Evolutionary conservation across 2,797 vertebrate genomes (phyloP), one percentile per base, ranked within the genome.

Genomic region (Pachyuromys duprasi): DNA sequence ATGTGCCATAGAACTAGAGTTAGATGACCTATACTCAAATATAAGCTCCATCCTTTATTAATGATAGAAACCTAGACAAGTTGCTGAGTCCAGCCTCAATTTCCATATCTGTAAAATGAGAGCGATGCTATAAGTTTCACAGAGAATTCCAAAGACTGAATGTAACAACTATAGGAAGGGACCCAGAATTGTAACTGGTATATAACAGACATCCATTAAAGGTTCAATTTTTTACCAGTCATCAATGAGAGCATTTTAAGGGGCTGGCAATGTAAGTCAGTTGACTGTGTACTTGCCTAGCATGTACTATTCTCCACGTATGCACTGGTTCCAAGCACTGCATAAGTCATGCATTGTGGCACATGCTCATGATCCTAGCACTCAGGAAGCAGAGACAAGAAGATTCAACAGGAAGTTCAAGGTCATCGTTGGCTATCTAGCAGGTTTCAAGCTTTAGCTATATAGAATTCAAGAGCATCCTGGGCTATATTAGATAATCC

Each of bases 31-130:
- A 45, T 24, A 87, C 67, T 9, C 60, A 92, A 94, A 95, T 95
- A 72, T 63, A 69, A 62, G 8, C 12, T 42, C 17, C 2, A 75
- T 26, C 53, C 55, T 89, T 90, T 84, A 79, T 57, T 89, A 86
- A 53, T 63, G 79, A 86, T 17, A 95, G 84, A 91, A 90, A 86
- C 24, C 63, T 36, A 82, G 26, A 94, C 87, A 92, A 81, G 36
- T 57, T 89, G n/a, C 57, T 89, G 91, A 86, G 93, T 69, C 22
- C 82, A 78, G 53, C 36, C 80, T 96, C 8, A 20, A 45, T 76
- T 94, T 96, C 33, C 74, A 36, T 49, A 14, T 94, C 53, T 90
- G 4, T 92, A 92, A 96, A 90, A 94, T 90, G 62, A 74, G 67
- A 72, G 53, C 88, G 62, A 90, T 74, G 60, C 72, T 70, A 86